These are phyloP conservation scores for Drosophila mulleri DNA, from an alignment of 2,888 invertebrate genomes.

Conservation along the genomic window DNA sequence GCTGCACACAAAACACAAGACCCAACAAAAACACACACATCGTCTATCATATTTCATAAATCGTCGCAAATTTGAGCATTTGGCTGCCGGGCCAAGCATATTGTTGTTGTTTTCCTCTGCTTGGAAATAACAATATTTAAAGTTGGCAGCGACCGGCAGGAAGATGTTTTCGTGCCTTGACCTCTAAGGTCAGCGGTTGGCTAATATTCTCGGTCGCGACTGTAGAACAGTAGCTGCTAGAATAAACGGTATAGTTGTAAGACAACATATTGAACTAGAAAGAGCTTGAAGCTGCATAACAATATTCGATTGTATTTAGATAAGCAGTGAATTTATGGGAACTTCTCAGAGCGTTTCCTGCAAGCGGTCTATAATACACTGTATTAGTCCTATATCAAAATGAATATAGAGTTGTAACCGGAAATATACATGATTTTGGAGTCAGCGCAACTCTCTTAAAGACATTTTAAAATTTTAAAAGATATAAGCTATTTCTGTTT, in stretches of 20 bases:
- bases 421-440: no score
- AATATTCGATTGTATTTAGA: no score
- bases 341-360: not conserved
- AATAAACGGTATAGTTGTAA: not conserved
- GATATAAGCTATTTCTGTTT: no score
- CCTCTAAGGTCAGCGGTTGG: not conserved
- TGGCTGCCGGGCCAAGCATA: constrained; percentile 26
- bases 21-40: constrained; percentile 3
- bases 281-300: no score
- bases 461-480: no score
- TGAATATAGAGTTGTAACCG: no score
- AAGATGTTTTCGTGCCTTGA: constrained; percentile 10
- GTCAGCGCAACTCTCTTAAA: no score
- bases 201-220: not conserved
- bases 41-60: constrained; percentile 24
- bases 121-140: not conserved
- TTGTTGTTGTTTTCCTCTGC: constrained; percentile 15
- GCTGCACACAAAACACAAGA: constrained; percentile 21
- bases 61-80: constrained; percentile 15
- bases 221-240: not conserved
- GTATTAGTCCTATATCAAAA: no score
- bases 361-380: not conserved
- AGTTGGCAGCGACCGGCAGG: constrained; percentile 38
- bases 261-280: not conserved
- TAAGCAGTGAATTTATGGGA: not conserved